Percentiles rank a stretch among this genome's conserved stretches.
Evolutionary conservation across 2,113 vertebrate genomes (phyloP).

Genomic region (Paramisgurnus dabryanus): DNA sequence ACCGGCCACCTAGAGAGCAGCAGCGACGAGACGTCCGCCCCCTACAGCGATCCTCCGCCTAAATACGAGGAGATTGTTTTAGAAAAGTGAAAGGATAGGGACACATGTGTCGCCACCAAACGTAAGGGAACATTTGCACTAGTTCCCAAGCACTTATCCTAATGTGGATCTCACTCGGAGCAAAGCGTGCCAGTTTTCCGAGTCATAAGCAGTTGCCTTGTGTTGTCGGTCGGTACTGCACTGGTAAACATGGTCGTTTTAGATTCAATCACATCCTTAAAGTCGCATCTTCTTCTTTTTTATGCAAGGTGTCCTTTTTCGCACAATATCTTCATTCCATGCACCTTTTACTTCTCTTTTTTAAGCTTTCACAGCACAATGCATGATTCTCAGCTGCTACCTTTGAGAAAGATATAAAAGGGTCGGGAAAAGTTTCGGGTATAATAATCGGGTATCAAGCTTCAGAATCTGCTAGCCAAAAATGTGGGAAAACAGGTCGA

Average conservation of each 20-base stretch:
- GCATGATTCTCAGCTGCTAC: neutral
- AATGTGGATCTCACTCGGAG: constrained; percentile 1
- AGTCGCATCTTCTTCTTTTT: neutral
- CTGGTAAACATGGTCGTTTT: constrained; percentile 32
- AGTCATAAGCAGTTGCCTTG: neutral
- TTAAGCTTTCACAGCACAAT: neutral
- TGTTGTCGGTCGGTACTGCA: constrained; percentile 1
- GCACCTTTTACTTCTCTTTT: neutral
- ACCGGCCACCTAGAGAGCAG: constrained; percentile 83
- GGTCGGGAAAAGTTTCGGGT: too few relatives aligned
- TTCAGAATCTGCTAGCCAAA: neutral
- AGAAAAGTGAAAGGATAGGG: constrained; percentile 57
- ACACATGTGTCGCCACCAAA: neutral
- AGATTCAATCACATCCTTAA: neutral
- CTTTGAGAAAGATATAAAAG: too few relatives aligned
- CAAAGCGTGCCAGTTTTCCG: constrained; percentile 7
- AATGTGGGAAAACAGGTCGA: neutral
- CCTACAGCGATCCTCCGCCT: constrained; percentile 84
- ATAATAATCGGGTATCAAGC: neutral
- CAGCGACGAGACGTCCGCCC: constrained; percentile 77
- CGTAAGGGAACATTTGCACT: neutral
- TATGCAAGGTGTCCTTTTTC: neutral
- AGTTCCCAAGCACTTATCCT: constrained; percentile 17
- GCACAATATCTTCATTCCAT: neutral
- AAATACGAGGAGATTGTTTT: constrained; percentile 89